phyloP scores from a whole-genome alignment of 2,113 vertebrate species.

The Megaleporinus macrocephalus region DNA sequence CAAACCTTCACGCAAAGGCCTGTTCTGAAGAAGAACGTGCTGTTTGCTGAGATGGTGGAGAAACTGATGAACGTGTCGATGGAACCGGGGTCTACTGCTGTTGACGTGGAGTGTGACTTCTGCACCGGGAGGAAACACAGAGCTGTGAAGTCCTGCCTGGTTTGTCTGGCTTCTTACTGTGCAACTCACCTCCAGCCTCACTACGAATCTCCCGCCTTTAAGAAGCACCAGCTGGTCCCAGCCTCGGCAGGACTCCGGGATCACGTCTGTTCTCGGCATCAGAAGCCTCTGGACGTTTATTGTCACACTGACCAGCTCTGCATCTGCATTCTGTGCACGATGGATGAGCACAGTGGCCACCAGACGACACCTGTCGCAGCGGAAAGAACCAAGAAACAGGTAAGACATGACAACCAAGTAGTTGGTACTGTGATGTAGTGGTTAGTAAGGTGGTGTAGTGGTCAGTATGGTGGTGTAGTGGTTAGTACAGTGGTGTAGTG shows the following conservation, averaged over 20 bases:
- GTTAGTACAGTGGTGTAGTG: no score
- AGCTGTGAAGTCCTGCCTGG: conserved; percentile 11
- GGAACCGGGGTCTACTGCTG: not conserved
- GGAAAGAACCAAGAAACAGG: not conserved
- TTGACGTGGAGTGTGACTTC: not conserved
- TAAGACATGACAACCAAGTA: no score
- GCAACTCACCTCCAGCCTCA: not conserved
- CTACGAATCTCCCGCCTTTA: not conserved
- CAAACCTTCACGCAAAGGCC: not conserved
- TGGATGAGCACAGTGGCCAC: not conserved
- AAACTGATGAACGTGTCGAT: not conserved
- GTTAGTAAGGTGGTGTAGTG: no score
- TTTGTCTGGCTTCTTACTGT: not conserved
- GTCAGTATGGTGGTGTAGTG: no score
- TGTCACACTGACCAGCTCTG: no score
- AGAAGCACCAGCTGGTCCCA: not conserved
- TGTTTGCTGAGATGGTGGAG: not conserved
- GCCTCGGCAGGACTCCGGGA: no score
- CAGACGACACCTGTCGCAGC: no score
- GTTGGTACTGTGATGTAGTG: no score
- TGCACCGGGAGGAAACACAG: not conserved
- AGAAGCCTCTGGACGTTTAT: no score
- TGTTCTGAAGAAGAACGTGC: not conserved
- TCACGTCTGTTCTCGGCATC: no score
- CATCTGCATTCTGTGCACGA: no score